A percentile compares a stretch with the other conserved stretches of the same genome.
Evolutionary conservation across 1,140 invertebrate species (phyloP).

Genomic region (Zaprionus tsacasi): DNA sequence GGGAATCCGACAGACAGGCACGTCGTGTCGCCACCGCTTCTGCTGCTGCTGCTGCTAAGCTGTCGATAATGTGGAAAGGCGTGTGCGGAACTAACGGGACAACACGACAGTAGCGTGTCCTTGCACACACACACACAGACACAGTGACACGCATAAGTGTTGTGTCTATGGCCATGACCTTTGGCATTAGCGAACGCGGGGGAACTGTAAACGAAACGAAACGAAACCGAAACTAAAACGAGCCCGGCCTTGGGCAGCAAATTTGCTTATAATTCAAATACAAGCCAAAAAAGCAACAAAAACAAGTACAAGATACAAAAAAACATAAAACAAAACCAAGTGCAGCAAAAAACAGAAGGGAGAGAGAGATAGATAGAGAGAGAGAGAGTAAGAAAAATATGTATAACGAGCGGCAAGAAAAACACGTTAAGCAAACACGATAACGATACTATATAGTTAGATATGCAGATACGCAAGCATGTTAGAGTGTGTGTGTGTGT

Average conservation of each 20-base stretch:
- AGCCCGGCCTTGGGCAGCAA: slow-evolving; percentile 63
- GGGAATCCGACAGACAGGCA: slow-evolving; percentile 33
- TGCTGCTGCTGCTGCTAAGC: slow-evolving; percentile 38
- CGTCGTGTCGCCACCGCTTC: not conserved
- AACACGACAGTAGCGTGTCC: slow-evolving; percentile 50
- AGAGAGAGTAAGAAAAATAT: slow-evolving; percentile 31
- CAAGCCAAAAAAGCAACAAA: slow-evolving; percentile 43
- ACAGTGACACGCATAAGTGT: slow-evolving; percentile 11
- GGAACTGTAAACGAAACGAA: slow-evolving; percentile 29
- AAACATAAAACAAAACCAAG: slow-evolving; percentile 27
- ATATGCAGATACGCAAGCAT: slow-evolving; percentile 17
- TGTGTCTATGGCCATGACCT: slow-evolving; percentile 62
- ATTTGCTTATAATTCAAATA: slow-evolving; percentile 80
- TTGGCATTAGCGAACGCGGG: slow-evolving; percentile 63
- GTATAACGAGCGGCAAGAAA: slow-evolving; percentile 63
- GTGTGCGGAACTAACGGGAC: slow-evolving; percentile 18
- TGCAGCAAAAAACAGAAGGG: slow-evolving; percentile 26
- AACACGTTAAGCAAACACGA: slow-evolving; percentile 81
- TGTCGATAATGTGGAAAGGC: slow-evolving; percentile 55
- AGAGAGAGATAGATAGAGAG: not conserved
- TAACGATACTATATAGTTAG: slow-evolving; percentile 75
- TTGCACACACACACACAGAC: slow-evolving; percentile 37
- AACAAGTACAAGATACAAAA: slow-evolving; percentile 24
- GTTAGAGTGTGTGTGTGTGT: slow-evolving; percentile 5
- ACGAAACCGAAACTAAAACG: slow-evolving; percentile 29